phyloP scores from a whole-genome alignment of 2,113 vertebrate species.

The Peromyscus californicus region DNA sequence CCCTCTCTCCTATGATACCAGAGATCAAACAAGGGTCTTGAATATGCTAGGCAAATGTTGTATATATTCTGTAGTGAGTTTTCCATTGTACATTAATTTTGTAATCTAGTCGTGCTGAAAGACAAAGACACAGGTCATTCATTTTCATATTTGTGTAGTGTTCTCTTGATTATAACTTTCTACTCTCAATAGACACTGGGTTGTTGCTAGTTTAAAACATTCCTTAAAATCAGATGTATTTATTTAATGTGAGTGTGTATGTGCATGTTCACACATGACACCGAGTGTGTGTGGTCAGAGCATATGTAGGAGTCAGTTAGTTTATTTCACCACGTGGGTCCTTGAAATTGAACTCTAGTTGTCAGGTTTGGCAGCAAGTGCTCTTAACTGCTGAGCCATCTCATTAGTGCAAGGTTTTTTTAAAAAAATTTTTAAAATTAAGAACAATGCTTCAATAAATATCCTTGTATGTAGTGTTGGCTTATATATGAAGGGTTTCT shows the following conservation, averaged over 20 bases:
- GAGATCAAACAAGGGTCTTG: neutral
- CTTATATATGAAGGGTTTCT: neutral
- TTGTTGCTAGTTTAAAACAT: neutral
- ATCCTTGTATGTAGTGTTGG: neutral
- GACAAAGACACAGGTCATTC: neutral
- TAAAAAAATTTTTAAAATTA: neutral
- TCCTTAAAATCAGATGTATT: neutral
- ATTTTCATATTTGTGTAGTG: neutral
- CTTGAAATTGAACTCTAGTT: neutral
- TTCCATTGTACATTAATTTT: neutral
- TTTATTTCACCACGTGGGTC: neutral
- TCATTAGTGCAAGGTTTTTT: neutral
- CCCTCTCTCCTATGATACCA: neutral
- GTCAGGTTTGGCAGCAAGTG: neutral
- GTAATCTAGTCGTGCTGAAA: neutral
- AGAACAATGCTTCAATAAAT: neutral
- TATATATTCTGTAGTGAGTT: neutral
- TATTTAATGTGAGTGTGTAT: neutral
- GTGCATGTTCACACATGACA: neutral
- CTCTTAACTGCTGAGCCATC: neutral
- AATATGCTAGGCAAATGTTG: neutral
- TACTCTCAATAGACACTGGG: neutral
- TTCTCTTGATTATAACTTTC: constrained; percentile 10
- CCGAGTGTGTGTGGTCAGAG: neutral
- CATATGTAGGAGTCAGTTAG: neutral